Base-by-base conservation (phyloP, 2,797 vertebrate species). In the Malurus splendens region DNA sequence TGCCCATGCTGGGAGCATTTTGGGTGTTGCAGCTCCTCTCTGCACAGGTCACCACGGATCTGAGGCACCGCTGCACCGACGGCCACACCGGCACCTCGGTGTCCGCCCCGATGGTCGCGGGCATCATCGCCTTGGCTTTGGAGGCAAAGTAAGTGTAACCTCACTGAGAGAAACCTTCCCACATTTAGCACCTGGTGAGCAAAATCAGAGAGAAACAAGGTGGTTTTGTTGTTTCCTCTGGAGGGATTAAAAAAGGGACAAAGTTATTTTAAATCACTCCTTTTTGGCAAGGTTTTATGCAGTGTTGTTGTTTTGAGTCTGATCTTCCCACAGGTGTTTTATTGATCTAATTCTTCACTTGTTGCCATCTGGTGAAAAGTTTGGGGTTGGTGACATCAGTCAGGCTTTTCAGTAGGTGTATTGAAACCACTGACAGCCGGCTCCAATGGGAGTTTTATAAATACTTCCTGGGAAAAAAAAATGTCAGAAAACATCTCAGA, bases 81-180 rank as follows among this genome's bases (percentile, higher is more conserved):
- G 97, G 97, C 86, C 98, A 98, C 92, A 98, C 98, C 0, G 98
- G 98, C 42, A 98, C 98, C 85, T 98, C 98, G 0, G 98, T 97
- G 44, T 98, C 98, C 0, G 98, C 98, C 45, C 98, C 98, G 16
- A 98, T 98, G 97, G 97, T 98, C 18, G 97, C 98, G 0, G 98
- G 97, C 48, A 96, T 98, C 94, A 96, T 98, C 5, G 98, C 98
- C 68, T 86, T 98, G 95, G 97, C 97, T 47, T 89, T 98, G 77
- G 97, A 98, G 92, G 98, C 97, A 78, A 98, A 98, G 98, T 98
- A 96, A 97, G 97, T 94, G 51, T 19, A 14, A 81, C 41, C 23
- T 55, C 17, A 0, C 36, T 25, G 4, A 50, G 27, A 71, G 51
- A 54, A 30, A 17, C 20, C 13, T 23, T 82, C 28, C 66, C 30